Percentiles rank a stretch among this genome's conserved stretches.
These are phyloP conservation scores for Alosa sapidissima DNA, from an alignment of 2,797 vertebrate species.

Conservation along the genomic window DNA sequence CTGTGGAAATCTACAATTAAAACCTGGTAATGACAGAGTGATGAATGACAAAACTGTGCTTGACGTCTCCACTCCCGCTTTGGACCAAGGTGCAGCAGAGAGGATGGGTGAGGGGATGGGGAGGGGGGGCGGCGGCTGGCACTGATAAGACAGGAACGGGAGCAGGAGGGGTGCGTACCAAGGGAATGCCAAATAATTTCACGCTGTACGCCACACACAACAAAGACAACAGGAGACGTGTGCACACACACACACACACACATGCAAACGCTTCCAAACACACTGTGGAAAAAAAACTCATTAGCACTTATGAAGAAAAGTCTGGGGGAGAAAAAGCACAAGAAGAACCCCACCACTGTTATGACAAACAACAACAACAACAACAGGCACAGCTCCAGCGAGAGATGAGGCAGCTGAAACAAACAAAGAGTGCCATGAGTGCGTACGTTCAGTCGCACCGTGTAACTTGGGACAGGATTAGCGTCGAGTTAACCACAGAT, in stretches of 20 bases:
- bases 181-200: conserved; percentile 80
- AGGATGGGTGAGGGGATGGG: conserved; percentile 36
- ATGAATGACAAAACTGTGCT: conserved; percentile 75
- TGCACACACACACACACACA: conserved; percentile 57
- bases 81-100: conserved; percentile 57
- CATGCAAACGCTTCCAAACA: conserved; percentile 36
- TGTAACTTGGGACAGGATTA: conserved; percentile 30
- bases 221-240: conserved; percentile 42
- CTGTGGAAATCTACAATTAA: conserved; percentile 80
- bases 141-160: conserved; percentile 52
- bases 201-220: conserved; percentile 68
- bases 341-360: conserved; percentile 6
- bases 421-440: conserved; percentile 40
- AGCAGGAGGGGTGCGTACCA: conserved; percentile 63
- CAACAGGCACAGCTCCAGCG: conserved; percentile 8
- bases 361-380: conserved; percentile 45
- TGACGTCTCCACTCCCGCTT: conserved; percentile 68
- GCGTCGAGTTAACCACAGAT: not conserved
- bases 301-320: conserved; percentile 44
- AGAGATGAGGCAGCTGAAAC: conserved; percentile 34
- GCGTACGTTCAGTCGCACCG: conserved; percentile 43
- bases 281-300: conserved; percentile 43
- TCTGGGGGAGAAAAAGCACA: conserved; percentile 30
- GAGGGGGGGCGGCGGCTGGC: not conserved
- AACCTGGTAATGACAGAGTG: conserved; percentile 82